A percentile compares a stretch with the other conserved stretches of the same genome.
Evolutionary conservation across 2,113 vertebrate species (phyloP).

Genomic region (Machaerirhynchus nigripectus): DNA sequence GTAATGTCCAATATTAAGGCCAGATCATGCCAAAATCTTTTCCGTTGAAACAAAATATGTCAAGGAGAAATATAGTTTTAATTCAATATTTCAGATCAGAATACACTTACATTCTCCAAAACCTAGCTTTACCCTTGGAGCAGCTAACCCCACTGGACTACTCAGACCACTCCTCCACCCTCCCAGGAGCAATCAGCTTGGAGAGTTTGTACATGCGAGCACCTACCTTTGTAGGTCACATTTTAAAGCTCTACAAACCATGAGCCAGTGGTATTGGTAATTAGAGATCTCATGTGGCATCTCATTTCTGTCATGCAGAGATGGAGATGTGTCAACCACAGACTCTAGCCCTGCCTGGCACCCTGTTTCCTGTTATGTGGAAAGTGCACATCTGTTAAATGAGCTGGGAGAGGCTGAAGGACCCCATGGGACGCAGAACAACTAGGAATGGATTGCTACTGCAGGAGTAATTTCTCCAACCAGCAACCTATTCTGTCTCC

Average conservation of each 20-base stretch:
- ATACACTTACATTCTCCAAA: neutral
- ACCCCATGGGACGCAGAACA: accelerated
- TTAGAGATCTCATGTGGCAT: accelerated
- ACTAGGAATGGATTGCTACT: neutral
- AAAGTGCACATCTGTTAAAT: neutral
- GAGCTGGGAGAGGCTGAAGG: neutral
- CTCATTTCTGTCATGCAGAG: neutral
- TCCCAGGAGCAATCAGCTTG: neutral
- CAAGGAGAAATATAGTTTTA: neutral
- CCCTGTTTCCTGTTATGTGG: neutral
- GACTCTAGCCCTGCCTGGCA: neutral
- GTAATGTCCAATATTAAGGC: neutral
- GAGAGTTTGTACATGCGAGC: neutral
- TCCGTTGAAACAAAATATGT: neutral
- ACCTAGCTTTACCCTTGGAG: neutral
- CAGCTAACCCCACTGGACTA: neutral
- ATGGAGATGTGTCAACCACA: neutral
- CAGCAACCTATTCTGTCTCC: neutral
- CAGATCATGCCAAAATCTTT: neutral
- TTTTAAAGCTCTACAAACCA: neutral
- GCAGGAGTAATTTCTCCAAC: neutral
- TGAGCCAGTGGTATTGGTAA: neutral
- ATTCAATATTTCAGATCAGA: neutral
- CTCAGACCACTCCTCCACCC: neutral
- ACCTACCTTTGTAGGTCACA: neutral